Evolutionary conservation across 2,888 invertebrate genomes (phyloP).

Genomic region (Eretmocerus hayati): DNA sequence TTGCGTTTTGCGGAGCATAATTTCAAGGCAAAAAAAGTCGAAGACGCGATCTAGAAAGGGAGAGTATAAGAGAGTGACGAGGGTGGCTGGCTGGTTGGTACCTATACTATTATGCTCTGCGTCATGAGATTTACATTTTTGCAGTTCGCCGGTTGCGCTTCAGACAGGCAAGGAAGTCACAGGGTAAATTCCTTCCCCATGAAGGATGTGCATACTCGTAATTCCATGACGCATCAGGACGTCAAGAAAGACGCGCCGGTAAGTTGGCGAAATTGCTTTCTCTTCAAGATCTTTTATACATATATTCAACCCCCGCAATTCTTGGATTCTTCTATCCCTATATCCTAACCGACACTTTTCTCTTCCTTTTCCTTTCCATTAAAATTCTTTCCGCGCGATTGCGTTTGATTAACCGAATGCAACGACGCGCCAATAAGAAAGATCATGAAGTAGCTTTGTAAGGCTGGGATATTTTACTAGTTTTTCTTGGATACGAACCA

Average conservation of each 20-base stretch:
- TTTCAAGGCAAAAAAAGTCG: too few relatives aligned
- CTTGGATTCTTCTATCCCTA: background rate
- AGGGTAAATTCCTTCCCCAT: conserved; percentile 77
- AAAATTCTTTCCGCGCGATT: conserved; percentile 6
- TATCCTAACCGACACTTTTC: too few relatives aligned
- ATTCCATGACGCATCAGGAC: conserved; percentile 60
- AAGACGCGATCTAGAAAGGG: too few relatives aligned
- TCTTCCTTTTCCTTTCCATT: background rate
- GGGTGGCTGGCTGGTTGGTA: too few relatives aligned
- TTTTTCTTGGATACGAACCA: too few relatives aligned
- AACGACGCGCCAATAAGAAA: too few relatives aligned
- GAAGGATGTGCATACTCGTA: conserved; percentile 68
- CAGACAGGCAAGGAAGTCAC: conserved; percentile 66
- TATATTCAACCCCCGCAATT: background rate
- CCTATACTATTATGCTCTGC: too few relatives aligned
- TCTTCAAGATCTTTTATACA: background rate
- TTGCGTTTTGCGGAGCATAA: too few relatives aligned
- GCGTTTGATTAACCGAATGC: conserved; percentile 8
- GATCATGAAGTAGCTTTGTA: too few relatives aligned
- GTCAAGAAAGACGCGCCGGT: conserved; percentile 73
- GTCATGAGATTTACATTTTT: conserved; percentile 33
- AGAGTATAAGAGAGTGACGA: too few relatives aligned
- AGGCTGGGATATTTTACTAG: too few relatives aligned
- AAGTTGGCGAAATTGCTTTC: conserved; percentile 36
- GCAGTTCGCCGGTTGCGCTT: conserved; percentile 70